Evolutionary conservation across 2,888 invertebrate genomes (phyloP).

Genomic region (Pyrgus malvae): DNA sequence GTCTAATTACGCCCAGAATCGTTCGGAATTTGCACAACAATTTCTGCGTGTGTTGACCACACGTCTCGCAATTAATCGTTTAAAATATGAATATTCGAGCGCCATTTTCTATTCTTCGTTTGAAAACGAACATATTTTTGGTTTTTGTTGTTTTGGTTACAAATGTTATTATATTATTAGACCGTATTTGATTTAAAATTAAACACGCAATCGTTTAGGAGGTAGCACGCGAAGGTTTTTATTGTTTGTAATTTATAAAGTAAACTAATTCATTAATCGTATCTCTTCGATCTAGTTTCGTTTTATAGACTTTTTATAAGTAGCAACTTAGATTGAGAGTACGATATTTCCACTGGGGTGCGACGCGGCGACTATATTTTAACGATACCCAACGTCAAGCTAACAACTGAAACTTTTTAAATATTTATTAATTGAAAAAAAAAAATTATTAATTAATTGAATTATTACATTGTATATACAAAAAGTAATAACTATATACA

Average conservation of each 20-base stretch:
- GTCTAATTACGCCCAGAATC: constrained; percentile 31
- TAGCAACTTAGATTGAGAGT: too few species aligned
- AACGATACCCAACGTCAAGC: too few species aligned
- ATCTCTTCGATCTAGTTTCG: too few species aligned
- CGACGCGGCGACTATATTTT: too few species aligned
- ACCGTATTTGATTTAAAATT: constrained; percentile 22
- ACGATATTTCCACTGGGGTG: too few species aligned
- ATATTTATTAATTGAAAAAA: too few species aligned
- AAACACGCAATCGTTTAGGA: constrained; percentile 22
- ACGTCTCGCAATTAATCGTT: not conserved
- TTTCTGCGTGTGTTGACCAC: constrained; percentile 22
- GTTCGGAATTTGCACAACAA: constrained; percentile 24
- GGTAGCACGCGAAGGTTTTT: constrained; percentile 25
- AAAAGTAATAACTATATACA: too few species aligned
- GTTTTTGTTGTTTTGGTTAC: constrained; percentile 1
- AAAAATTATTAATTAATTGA: too few species aligned
- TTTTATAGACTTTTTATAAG: too few species aligned
- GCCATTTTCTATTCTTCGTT: not conserved
- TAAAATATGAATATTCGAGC: not conserved
- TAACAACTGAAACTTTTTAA: too few species aligned
- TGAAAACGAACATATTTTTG: not conserved
- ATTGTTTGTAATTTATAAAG: constrained; percentile 29
- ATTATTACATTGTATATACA: too few species aligned
- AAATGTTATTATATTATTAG: constrained; percentile 21
- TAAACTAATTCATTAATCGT: constrained; percentile 26